phyloP scores from a whole-genome alignment of 2,888 invertebrate species.

The Tetranychus piercei region DNA sequence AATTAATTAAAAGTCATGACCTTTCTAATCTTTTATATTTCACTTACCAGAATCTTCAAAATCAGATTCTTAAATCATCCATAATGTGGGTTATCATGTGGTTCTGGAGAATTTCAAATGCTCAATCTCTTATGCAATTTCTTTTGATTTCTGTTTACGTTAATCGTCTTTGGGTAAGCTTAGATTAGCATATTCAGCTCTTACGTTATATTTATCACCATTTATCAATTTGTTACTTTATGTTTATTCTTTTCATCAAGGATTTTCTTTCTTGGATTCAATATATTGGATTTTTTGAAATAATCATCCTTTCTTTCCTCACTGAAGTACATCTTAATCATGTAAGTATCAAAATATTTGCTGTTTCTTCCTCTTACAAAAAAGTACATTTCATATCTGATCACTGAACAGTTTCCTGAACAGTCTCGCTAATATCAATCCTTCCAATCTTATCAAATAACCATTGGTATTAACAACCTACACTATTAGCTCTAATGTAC shows the following conservation, averaged over 20 bases:
- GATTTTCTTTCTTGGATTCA: constrained; percentile 49
- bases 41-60: constrained; percentile 25
- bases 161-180: constrained; percentile 50
- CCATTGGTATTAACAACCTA: no score
- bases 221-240: background rate
- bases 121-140: constrained; percentile 55
- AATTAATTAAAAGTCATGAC: background rate
- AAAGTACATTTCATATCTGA: no score
- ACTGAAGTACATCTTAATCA: constrained; percentile 46
- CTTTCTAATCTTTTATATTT: background rate
- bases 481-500: no score
- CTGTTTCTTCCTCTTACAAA: no score
- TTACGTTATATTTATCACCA: constrained; percentile 16
- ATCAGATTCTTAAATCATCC: constrained; percentile 45
- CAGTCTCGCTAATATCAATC: no score
- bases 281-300: constrained; percentile 49
- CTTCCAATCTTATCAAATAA: no score
- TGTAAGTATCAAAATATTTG: constrained; percentile 1
- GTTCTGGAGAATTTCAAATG: constrained; percentile 58
- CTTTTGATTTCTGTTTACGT: constrained; percentile 57
- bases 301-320: constrained; percentile 47
- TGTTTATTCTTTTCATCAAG: background rate
- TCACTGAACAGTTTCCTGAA: no score
- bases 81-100: constrained; percentile 53
- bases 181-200: background rate